These are phyloP conservation scores for Ceratotherium simum DNA, from an alignment of 2,113 vertebrate genomes.

Conservation along the genomic window DNA sequence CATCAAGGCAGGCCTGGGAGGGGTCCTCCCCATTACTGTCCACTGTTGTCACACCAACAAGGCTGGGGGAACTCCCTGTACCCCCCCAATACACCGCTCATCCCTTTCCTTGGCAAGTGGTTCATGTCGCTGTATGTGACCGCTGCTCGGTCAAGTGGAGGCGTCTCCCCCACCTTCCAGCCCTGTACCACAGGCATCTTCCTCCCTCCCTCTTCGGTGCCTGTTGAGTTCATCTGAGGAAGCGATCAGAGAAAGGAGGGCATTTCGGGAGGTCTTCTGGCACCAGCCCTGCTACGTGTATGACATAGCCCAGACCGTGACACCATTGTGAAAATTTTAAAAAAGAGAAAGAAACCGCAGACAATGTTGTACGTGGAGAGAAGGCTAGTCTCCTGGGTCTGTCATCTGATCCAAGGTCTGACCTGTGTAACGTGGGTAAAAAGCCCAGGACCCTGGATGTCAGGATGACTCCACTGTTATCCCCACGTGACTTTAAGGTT, in stretches of 20 bases:
- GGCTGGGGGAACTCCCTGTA: rapidly evolving
- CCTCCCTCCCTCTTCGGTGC: rapidly evolving
- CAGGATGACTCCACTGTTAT: rapidly evolving
- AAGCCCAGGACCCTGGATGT: background rate
- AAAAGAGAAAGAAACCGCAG: rapidly evolving
- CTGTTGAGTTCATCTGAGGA: background rate
- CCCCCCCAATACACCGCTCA: rapidly evolving
- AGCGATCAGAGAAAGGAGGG: background rate
- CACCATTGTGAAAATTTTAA: too few relatives aligned
- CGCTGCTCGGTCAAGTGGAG: too few relatives aligned
- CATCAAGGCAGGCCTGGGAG: rapidly evolving
- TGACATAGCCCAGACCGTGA: background rate
- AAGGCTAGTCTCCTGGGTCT: background rate
- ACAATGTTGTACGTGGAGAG: rapidly evolving
- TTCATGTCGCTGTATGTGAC: rapidly evolving
- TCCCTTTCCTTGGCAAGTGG: rapidly evolving
- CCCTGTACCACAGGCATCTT: rapidly evolving
- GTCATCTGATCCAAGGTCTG: rapidly evolving
- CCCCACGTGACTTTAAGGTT: rapidly evolving
- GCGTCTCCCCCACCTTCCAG: too few relatives aligned
- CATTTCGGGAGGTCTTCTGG: rapidly evolving
- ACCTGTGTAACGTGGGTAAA: too few relatives aligned
- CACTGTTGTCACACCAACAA: rapidly evolving
- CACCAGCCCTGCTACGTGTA: rapidly evolving
- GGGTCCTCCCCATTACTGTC: background rate